Conservation (phyloP, 2,888 invertebrate genomes). For the Hypomecis atomaria region DNA sequence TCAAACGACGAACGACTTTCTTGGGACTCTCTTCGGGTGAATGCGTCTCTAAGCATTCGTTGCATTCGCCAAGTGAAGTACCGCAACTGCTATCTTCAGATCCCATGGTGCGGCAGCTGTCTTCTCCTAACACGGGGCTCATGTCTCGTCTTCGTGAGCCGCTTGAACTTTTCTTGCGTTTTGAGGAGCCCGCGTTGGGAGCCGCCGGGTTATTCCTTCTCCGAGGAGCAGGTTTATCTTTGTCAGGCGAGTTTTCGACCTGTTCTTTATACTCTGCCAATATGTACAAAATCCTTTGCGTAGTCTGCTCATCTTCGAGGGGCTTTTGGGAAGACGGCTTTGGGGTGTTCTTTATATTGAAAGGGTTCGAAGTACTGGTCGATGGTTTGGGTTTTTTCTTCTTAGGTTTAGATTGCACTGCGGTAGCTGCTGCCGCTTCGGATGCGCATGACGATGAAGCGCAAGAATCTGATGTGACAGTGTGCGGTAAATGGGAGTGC, state of each 20-base stretch:
- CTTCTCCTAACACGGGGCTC: slow-evolving; percentile 87
- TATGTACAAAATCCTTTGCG: slow-evolving; percentile 91
- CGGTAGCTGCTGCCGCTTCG: slow-evolving; percentile 31
- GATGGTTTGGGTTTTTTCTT: slow-evolving; percentile 81
- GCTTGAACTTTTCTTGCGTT: slow-evolving; percentile 88
- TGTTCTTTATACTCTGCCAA: slow-evolving; percentile 92
- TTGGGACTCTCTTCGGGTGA: slow-evolving; percentile 84
- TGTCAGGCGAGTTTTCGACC: slow-evolving; percentile 91
- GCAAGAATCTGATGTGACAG: slow-evolving; percentile 60
- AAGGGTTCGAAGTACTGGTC: slow-evolving; percentile 82
- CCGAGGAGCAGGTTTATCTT: slow-evolving; percentile 92
- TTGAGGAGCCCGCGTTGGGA: slow-evolving; percentile 88
- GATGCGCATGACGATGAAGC: slow-evolving; percentile 31
- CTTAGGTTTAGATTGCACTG: slow-evolving; percentile 64
- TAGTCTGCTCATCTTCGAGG: slow-evolving; percentile 92
- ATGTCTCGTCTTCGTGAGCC: slow-evolving; percentile 85
- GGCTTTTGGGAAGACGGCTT: slow-evolving; percentile 87
- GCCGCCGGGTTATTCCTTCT: slow-evolving; percentile 87
- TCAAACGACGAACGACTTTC: slow-evolving; percentile 75
- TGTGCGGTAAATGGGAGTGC: slow-evolving; percentile 62
- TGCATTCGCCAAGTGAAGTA: slow-evolving; percentile 83
- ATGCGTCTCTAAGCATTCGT: slow-evolving; percentile 80
- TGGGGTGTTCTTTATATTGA: slow-evolving; percentile 85
- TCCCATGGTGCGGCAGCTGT: slow-evolving; percentile 88
- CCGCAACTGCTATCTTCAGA: slow-evolving; percentile 92